Percentiles rank a stretch among this genome's conserved stretches.
Evolutionary conservation across 2,113 vertebrate genomes (phyloP).

Genomic region (Dolichotis patagonum): DNA sequence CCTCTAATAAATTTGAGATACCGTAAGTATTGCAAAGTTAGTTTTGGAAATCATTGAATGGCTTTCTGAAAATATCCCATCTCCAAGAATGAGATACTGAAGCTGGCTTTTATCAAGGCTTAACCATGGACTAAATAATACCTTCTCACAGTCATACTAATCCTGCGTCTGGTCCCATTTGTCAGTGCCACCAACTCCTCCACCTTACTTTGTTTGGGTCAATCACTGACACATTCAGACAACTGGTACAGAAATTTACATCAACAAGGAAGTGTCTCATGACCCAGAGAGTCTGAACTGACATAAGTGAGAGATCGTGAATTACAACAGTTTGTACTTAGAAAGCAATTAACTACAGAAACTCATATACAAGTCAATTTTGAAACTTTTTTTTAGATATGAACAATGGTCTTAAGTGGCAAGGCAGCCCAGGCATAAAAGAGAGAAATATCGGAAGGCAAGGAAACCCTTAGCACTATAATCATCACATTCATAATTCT

Average conservation of each 20-base stretch:
- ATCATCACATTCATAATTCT: neutral
- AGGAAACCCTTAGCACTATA: neutral
- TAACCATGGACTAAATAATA: neutral
- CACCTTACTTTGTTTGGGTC: neutral
- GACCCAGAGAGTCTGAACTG: neutral
- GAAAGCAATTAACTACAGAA: neutral
- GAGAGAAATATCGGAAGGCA: neutral
- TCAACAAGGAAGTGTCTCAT: neutral
- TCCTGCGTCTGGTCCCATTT: too few species aligned
- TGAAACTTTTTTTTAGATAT: neutral
- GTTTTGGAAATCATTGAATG: neutral
- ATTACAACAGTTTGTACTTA: neutral
- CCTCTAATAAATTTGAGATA: slow-evolving; percentile 23
- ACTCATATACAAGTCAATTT: neutral
- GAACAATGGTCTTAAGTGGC: neutral
- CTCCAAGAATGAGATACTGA: neutral
- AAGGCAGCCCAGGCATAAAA: neutral
- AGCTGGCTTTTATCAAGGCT: neutral
- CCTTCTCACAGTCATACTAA: neutral
- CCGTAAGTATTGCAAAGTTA: neutral
- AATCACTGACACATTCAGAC: neutral
- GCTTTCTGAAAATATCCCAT: neutral
- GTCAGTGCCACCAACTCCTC: neutral
- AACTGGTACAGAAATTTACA: neutral
- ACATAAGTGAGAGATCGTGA: neutral